A percentile compares a stretch with the other conserved stretches of the same genome.
phyloP scores from a whole-genome alignment of 2,113 vertebrate species.

The Phalacrocorax aristotelis region DNA sequence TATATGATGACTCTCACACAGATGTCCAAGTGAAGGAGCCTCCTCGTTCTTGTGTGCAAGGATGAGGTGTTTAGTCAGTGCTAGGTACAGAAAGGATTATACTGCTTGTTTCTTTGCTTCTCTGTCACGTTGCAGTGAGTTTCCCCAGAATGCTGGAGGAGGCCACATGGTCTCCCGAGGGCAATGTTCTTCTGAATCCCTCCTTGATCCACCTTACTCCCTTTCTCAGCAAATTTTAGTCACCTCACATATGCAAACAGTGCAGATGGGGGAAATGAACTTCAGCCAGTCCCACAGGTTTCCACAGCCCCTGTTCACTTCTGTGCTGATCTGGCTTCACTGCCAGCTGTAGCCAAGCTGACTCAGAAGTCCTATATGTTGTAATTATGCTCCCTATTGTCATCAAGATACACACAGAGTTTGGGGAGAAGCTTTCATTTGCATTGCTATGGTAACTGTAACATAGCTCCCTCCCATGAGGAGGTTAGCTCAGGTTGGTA shows the following conservation, averaged over 20 bases:
- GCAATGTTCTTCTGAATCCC: background rate
- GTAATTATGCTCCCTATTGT: background rate
- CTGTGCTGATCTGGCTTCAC: background rate
- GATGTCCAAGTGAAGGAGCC: background rate
- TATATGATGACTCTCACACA: background rate
- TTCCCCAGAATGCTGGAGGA: background rate
- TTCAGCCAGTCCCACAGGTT: background rate
- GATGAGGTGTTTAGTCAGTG: background rate
- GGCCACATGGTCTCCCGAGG: background rate
- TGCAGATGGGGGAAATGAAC: background rate
- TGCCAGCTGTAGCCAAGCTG: background rate
- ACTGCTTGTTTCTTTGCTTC: background rate
- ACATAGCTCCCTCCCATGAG: background rate
- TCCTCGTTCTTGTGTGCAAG: background rate
- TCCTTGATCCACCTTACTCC: background rate
- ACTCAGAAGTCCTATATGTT: background rate
- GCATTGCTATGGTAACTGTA: background rate
- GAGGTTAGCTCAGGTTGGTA: background rate
- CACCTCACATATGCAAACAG: background rate
- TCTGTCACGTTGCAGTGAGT: background rate
- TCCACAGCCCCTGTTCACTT: background rate
- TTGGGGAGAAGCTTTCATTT: background rate
- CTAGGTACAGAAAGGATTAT: background rate
- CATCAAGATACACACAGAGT: background rate
- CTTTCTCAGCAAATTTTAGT: background rate